Percentiles rank a stretch among this genome's conserved stretches.
These are phyloP conservation scores for Escarpia spicata DNA, from an alignment of 2,888 invertebrate genomes.

Conservation along the genomic window DNA sequence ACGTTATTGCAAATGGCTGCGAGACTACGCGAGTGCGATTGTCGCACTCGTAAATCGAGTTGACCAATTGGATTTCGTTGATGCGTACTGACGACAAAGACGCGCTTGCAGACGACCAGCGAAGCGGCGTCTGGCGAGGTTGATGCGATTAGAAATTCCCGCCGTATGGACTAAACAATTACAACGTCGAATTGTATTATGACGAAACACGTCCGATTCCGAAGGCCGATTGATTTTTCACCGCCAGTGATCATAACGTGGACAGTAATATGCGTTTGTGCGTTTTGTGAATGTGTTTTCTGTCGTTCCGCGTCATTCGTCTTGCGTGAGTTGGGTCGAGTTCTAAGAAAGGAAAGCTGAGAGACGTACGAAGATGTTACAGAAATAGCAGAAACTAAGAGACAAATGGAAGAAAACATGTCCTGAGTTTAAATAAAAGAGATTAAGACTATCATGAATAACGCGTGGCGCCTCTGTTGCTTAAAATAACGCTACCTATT, in stretches of 20 bases:
- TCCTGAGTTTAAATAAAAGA: neutral
- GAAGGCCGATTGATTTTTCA: neutral
- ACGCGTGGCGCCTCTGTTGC: neutral
- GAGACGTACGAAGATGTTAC: neutral
- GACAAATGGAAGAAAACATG: neutral
- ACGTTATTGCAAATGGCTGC: neutral
- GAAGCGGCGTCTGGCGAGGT: neutral
- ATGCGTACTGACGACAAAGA: neutral
- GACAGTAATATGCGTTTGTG: neutral
- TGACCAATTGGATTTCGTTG: conserved; percentile 16
- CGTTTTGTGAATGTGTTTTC: neutral
- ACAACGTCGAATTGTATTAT: neutral
- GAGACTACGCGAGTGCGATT: neutral
- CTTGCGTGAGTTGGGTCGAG: neutral
- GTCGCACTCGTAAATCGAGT: neutral
- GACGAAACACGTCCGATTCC: neutral
- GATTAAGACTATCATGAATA: no score
- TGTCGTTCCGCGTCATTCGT: neutral
- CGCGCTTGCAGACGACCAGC: neutral
- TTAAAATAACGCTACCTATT: neutral
- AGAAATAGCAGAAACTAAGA: neutral
- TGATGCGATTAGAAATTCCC: neutral
- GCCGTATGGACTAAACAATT: conserved; percentile 8
- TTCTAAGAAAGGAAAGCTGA: neutral
- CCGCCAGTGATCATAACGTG: neutral